A percentile compares a stretch with the other conserved stretches of the same genome.
Evolutionary conservation across 2,797 vertebrate genomes (phyloP).

Genomic region (Hybognathus amarus): DNA sequence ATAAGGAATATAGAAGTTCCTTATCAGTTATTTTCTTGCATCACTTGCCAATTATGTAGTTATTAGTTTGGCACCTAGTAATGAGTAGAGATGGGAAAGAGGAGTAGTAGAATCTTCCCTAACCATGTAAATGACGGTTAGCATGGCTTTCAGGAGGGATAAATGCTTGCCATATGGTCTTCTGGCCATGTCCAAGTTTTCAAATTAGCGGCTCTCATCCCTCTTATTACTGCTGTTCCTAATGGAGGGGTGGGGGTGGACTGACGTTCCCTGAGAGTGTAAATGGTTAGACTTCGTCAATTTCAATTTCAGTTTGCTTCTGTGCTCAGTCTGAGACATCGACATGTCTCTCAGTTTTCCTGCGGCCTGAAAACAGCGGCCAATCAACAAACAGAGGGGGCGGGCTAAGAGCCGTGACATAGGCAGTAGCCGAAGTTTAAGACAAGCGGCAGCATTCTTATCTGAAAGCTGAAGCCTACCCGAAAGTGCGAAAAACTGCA

Average conservation of each 20-base stretch:
- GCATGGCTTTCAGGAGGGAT: conserved; percentile 92
- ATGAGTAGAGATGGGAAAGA: conserved; percentile 15
- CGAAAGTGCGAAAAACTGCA: too few relatives aligned
- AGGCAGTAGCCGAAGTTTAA: too few relatives aligned
- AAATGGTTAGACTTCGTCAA: background rate
- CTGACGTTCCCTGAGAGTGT: conserved; percentile 41
- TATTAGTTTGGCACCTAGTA: conserved; percentile 75
- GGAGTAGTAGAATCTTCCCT: conserved; percentile 85
- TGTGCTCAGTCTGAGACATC: too few relatives aligned
- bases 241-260: conserved; percentile 59
- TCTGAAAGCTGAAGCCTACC: too few relatives aligned
- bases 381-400: too few relatives aligned
- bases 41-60: conserved; percentile 64
- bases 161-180: conserved; percentile 97
- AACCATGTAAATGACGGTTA: conserved; percentile 94
- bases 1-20: background rate
- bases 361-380: too few relatives aligned
- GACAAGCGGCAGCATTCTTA: too few relatives aligned
- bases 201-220: conserved; percentile 90
- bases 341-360: too few relatives aligned
- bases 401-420: too few relatives aligned
- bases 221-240: conserved; percentile 90
- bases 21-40: background rate
- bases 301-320: too few relatives aligned
- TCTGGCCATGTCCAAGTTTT: conserved; percentile 90